Percentiles rank a stretch among this genome's conserved stretches.
These are phyloP conservation scores for Palythoa caribaeorum DNA, from an alignment of 92 coral and sea anemone genomes.

Conservation along the genomic window DNA sequence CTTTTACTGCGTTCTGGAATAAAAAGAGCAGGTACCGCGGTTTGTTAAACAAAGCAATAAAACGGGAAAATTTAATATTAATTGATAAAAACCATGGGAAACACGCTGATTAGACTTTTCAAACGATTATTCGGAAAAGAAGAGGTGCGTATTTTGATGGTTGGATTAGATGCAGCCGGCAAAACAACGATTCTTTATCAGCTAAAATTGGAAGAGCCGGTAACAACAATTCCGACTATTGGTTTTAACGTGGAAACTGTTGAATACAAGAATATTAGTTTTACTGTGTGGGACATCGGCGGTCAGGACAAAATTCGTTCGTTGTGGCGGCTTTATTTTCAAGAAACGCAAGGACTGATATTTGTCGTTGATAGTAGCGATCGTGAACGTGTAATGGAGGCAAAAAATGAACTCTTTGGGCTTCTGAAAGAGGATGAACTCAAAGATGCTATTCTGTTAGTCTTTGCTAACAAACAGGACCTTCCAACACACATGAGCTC, in stretches of 20 bases:
- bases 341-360: constrained; percentile 95
- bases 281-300: constrained; percentile 99
- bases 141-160: constrained; percentile 97
- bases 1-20: background rate
- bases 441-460: constrained; percentile 87
- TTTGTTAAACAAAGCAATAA: background rate
- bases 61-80: background rate
- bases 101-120: constrained; percentile 82
- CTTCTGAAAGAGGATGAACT: constrained; percentile 96
- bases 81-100: constrained; percentile 78
- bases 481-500: constrained; percentile 86
- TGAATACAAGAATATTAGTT: constrained; percentile 97
- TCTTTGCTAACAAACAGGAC: constrained; percentile 98
- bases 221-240: constrained; percentile 95
- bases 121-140: constrained; percentile 91
- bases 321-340: constrained; percentile 95
- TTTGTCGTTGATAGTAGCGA: constrained; percentile 98
- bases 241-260: constrained; percentile 98
- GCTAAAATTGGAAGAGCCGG: constrained; percentile 91
- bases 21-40: constrained; percentile 42
- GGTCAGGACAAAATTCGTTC: constrained; percentile 99
- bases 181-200: constrained; percentile 98
- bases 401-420: constrained; percentile 88
- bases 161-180: constrained; percentile 98
- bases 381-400: constrained; percentile 86